Conservation (phyloP, 2,888 invertebrate species). For the Alloscopus bannaensis region DNA sequence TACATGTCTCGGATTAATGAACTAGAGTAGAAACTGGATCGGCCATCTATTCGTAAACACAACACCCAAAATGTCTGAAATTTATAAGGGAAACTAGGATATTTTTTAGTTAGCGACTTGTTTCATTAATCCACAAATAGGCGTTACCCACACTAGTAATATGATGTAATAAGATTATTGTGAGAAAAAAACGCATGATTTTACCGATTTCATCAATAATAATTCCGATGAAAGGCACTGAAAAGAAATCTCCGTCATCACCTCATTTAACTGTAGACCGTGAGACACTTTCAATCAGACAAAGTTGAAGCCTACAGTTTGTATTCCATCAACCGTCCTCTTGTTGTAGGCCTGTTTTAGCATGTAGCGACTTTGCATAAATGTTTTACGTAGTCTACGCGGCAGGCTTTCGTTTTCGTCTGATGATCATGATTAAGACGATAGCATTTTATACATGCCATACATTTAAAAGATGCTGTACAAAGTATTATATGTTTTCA, state of each 20-base stretch:
- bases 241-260: background rate
- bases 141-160: background rate
- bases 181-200: background rate
- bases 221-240: slow-evolving; percentile 14
- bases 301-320: background rate
- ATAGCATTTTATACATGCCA: no score
- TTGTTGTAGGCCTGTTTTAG: background rate
- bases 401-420: no score
- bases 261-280: no score
- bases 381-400: background rate
- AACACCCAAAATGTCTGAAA: no score
- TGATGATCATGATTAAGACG: no score
- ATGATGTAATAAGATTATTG: background rate
- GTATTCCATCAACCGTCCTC: background rate
- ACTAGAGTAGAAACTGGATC: background rate
- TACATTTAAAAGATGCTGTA: no score
- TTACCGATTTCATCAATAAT: slow-evolving; percentile 7
- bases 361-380: background rate
- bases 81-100: background rate
- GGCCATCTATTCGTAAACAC: no score
- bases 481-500: no score
- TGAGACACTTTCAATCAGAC: no score
- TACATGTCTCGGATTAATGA: background rate
- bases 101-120: background rate
- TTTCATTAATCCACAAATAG: background rate